These are phyloP conservation scores for Paralichthys olivaceus DNA, from an alignment of 2,113 vertebrate species.

Conservation along the genomic window DNA sequence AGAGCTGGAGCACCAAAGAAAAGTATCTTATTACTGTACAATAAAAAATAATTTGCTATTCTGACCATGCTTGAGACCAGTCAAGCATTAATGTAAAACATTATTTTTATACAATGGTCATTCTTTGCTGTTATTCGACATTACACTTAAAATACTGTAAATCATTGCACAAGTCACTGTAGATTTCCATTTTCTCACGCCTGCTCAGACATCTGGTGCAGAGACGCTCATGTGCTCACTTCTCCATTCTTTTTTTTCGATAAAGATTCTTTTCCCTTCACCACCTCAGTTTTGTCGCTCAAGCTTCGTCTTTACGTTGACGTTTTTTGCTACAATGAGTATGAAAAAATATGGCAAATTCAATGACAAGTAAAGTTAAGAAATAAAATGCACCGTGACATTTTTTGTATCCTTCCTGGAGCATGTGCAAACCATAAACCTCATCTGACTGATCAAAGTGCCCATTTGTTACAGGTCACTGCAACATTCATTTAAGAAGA, in stretches of 20 bases:
- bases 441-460: slow-evolving; percentile 63
- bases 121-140: slow-evolving; percentile 58
- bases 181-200: slow-evolving; percentile 25
- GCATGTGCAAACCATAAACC: slow-evolving; percentile 59
- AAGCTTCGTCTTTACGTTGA: slow-evolving; percentile 23
- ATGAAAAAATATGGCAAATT: slow-evolving; percentile 14
- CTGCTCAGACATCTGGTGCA: slow-evolving; percentile 42
- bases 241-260: slow-evolving; percentile 10
- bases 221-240: slow-evolving; percentile 48
- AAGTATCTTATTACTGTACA: slow-evolving; percentile 68
- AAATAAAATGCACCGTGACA: slow-evolving; percentile 37
- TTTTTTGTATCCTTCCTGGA: slow-evolving; percentile 24
- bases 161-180: slow-evolving; percentile 69
- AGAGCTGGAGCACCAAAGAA: slow-evolving; percentile 39
- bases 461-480: slow-evolving; percentile 62
- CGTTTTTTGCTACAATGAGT: slow-evolving; percentile 24
- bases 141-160: slow-evolving; percentile 68
- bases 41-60: slow-evolving; percentile 72
- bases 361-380: slow-evolving; percentile 8
- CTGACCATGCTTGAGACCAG: slow-evolving; percentile 84
- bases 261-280: slow-evolving; percentile 19
- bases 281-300: slow-evolving; percentile 10
- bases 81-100: slow-evolving; percentile 82
- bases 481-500: slow-evolving; percentile 42
- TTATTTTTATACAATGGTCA: slow-evolving; percentile 68